phyloP scores from a whole-genome alignment of 2,888 invertebrate genomes.

The Phyto melanocephala region DNA sequence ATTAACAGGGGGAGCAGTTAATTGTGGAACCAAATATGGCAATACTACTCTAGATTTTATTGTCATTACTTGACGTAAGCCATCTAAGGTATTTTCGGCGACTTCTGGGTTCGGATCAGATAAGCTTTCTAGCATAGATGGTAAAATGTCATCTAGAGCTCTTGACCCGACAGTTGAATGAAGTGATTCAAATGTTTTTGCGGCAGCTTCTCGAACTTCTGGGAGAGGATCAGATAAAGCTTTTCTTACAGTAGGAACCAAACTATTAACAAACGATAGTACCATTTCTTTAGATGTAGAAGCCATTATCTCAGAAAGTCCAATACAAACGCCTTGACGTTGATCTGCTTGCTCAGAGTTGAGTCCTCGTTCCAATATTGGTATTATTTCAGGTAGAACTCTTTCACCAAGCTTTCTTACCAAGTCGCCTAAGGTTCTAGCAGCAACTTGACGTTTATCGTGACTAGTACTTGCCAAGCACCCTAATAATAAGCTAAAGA shows the following conservation, averaged over 20 bases:
- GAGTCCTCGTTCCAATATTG: constrained; percentile 95
- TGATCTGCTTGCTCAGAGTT: constrained; percentile 95
- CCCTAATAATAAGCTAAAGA: constrained; percentile 94
- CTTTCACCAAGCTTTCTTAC: constrained; percentile 98
- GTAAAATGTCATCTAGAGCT: constrained; percentile 97
- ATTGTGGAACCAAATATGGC: constrained; percentile 96
- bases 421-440: constrained; percentile 96
- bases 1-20: constrained; percentile 93
- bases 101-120: constrained; percentile 88
- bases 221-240: constrained; percentile 96
- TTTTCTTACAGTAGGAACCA: constrained; percentile 95
- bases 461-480: constrained; percentile 97
- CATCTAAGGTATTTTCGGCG: constrained; percentile 95
- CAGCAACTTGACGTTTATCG: constrained; percentile 97
- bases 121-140: constrained; percentile 88
- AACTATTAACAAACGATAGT: constrained; percentile 90
- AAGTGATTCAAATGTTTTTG: constrained; percentile 96
- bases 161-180: constrained; percentile 95
- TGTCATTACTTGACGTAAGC: constrained; percentile 97
- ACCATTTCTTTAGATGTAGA: constrained; percentile 97
- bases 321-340: constrained; percentile 98
- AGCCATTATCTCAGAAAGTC: constrained; percentile 97
- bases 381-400: constrained; percentile 98
- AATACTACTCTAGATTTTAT: constrained; percentile 97
- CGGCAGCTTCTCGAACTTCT: constrained; percentile 96